Conservation (phyloP, 2,797 vertebrate genomes). For the Perodicticus potto region DNA sequence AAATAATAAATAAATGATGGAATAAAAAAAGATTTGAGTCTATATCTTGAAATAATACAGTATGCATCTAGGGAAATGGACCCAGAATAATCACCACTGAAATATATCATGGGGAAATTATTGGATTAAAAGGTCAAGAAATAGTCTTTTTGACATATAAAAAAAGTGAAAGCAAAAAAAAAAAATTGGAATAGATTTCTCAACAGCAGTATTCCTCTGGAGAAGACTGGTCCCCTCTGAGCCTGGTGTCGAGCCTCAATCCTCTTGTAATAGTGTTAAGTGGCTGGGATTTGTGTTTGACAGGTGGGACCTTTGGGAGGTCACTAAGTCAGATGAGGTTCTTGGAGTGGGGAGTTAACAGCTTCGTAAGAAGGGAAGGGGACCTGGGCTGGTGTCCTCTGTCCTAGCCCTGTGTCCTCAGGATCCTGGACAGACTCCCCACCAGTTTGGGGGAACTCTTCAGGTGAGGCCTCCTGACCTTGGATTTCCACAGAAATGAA, state of each 20-base stretch:
- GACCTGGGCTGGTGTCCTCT: not conserved
- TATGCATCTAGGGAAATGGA: not conserved
- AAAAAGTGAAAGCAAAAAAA: not conserved
- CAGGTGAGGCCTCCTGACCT: too few species aligned
- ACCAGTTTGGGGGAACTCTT: not conserved
- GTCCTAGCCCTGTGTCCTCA: not conserved
- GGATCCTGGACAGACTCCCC: not conserved
- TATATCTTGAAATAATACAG: not conserved
- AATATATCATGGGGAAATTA: not conserved
- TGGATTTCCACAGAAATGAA: too few species aligned
- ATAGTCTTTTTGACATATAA: not conserved
- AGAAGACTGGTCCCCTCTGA: not conserved
- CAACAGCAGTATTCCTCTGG: not conserved
- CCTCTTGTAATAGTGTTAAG: not conserved
- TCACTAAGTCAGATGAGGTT: not conserved
- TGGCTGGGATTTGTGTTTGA: not conserved
- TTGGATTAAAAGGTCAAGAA: not conserved
- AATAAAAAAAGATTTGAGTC: not conserved
- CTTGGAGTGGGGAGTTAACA: not conserved
- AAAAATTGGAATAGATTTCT: not conserved
- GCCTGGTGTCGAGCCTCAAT: not conserved
- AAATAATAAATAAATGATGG: not conserved
- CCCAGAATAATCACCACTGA: not conserved
- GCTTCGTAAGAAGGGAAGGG: not conserved
- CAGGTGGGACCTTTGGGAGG: not conserved